These are phyloP conservation scores for Amphipyra berbera DNA, from an alignment of 2,888 invertebrate genomes.

Conservation along the genomic window DNA sequence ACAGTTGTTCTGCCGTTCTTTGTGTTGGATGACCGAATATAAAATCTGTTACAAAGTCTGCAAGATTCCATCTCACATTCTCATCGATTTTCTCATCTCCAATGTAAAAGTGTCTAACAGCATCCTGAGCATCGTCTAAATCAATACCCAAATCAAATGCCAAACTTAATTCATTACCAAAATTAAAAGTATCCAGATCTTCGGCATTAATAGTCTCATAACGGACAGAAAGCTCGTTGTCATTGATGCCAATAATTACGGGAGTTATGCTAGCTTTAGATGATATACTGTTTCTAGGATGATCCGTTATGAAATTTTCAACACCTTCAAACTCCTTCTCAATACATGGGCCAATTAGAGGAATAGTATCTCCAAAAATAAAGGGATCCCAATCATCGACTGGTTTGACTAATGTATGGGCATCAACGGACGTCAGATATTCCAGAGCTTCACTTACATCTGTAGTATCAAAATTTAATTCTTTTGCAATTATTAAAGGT, in stretches of 20 bases:
- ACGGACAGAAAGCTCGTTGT: slow-evolving; percentile 19
- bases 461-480: slow-evolving; percentile 28
- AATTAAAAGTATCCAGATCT: slow-evolving; percentile 6
- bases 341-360: slow-evolving; percentile 19
- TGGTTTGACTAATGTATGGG: slow-evolving; percentile 12
- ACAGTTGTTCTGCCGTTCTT: slow-evolving; percentile 17
- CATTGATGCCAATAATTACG: slow-evolving; percentile 38
- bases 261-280: slow-evolving; percentile 22
- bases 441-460: slow-evolving; percentile 30
- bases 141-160: slow-evolving; percentile 24
- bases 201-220: not conserved
- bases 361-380: not conserved
- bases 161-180: slow-evolving; percentile 2
- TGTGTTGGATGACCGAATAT: slow-evolving; percentile 31
- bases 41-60: slow-evolving; percentile 25
- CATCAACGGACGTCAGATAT: slow-evolving; percentile 31
- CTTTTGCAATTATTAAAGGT: slow-evolving; percentile 27
- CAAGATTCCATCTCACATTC: slow-evolving; percentile 9
- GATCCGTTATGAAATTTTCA: slow-evolving; percentile 36
- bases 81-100: slow-evolving; percentile 36
- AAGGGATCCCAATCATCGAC: slow-evolving; percentile 7
- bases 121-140: slow-evolving; percentile 14
- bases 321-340: slow-evolving; percentile 35
- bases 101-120: slow-evolving; percentile 30
- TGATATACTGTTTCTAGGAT: slow-evolving; percentile 23